Evolutionary conservation across 2,797 vertebrate species (phyloP).

Genomic region (Pangasius sanitwongsei): DNA sequence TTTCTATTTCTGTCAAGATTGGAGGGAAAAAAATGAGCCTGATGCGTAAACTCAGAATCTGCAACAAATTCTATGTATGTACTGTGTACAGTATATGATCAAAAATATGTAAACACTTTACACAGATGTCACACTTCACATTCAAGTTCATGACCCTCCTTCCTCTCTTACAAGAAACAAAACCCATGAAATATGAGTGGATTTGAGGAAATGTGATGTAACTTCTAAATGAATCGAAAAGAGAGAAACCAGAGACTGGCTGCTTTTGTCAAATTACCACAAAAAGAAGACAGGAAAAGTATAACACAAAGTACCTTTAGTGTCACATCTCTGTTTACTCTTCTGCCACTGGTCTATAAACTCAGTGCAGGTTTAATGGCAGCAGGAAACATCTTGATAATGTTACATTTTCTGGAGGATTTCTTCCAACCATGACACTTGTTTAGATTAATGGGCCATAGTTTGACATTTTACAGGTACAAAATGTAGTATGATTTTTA

Average conservation of each 20-base stretch:
- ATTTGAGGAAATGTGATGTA: constrained; percentile 63
- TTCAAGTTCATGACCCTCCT: constrained; percentile 53
- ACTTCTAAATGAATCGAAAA: constrained; percentile 63
- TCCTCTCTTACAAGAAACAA: constrained; percentile 41
- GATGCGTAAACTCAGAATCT: background rate
- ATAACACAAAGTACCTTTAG: constrained; percentile 64
- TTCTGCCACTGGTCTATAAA: constrained; percentile 71
- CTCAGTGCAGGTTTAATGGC: constrained; percentile 52
- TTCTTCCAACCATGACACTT: constrained; percentile 30
- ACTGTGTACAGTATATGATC: constrained; percentile 61
- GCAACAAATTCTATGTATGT: background rate
- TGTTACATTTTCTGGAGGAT: constrained; percentile 48
- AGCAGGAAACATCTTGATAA: constrained; percentile 55
- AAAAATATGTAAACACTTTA: constrained; percentile 68
- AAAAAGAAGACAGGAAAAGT: constrained; percentile 72
- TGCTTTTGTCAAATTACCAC: constrained; percentile 60
- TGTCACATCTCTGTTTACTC: constrained; percentile 73
- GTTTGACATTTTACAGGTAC: constrained; percentile 31
- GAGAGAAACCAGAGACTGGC: constrained; percentile 57
- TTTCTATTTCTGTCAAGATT: background rate
- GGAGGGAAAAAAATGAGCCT: background rate
- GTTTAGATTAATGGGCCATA: constrained; percentile 18
- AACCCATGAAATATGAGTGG: constrained; percentile 63
- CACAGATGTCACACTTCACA: constrained; percentile 47
- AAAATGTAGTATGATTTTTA: background rate